These are phyloP conservation scores for Deroptyus accipitrinus DNA, from an alignment of 2,113 vertebrate genomes.

Conservation along the genomic window DNA sequence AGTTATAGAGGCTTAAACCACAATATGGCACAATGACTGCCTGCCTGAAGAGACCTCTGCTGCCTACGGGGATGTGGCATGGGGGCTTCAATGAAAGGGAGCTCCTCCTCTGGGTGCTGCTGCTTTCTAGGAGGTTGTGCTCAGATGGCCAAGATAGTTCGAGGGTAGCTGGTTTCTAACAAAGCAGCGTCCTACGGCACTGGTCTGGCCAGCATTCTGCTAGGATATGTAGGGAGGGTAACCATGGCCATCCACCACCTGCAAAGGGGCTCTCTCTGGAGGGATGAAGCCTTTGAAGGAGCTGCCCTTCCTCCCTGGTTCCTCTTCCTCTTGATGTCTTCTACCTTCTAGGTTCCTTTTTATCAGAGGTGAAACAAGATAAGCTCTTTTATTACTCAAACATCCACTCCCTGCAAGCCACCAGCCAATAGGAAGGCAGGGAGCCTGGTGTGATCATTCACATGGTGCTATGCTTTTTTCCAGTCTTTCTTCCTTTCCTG, in stretches of 20 bases:
- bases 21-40: background rate
- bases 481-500: background rate
- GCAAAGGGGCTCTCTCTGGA: background rate
- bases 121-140: background rate
- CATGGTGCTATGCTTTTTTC: background rate
- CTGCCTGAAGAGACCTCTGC: background rate
- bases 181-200: accelerated
- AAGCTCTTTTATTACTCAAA: background rate
- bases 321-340: background rate
- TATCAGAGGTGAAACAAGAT: background rate
- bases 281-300: background rate
- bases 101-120: background rate
- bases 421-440: background rate
- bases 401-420: background rate
- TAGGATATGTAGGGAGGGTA: background rate
- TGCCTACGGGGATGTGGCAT: background rate
- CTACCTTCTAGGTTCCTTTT: background rate
- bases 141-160: background rate
- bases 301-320: background rate
- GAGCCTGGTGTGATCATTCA: background rate
- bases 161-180: background rate
- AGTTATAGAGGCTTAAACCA: no score
- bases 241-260: background rate
- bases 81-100: background rate
- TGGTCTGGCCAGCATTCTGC: background rate